phyloP scores from a whole-genome alignment of 2,113 vertebrate species.

The Nothocercus nigrocapillus region DNA sequence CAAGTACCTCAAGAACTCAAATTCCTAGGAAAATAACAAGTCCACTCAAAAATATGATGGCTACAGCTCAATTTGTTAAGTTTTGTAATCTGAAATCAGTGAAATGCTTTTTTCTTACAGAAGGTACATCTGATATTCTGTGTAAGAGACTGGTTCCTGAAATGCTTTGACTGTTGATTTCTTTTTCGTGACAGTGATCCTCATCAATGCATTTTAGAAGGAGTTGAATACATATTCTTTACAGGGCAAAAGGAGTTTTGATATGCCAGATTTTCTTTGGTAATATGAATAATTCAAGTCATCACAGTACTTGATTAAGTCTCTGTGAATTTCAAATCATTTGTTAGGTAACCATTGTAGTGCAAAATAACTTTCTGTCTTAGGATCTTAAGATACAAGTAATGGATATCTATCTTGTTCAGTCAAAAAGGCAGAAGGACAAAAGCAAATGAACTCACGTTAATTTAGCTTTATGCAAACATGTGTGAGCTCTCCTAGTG shows the following conservation, averaged over 20 bases:
- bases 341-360: neutral
- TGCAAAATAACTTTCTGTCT: neutral
- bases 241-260: neutral
- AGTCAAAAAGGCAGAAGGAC: neutral
- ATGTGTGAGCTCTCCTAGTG: neutral
- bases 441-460: neutral
- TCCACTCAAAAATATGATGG: neutral
- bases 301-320: neutral
- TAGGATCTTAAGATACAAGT: neutral
- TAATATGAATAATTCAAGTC: conserved; percentile 11
- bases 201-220: neutral
- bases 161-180: neutral
- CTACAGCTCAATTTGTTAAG: neutral
- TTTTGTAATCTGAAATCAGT: neutral
- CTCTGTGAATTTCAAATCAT: neutral
- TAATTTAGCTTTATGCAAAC: neutral
- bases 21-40: neutral
- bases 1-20: neutral
- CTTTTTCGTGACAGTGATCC: neutral
- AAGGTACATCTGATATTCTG: neutral
- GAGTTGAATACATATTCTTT: neutral
- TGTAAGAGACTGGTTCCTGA: neutral
- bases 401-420: neutral
- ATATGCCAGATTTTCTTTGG: neutral
- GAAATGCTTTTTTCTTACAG: neutral